phyloP scores from a whole-genome alignment of 2,797 vertebrate species.

The Tapera naevia region DNA sequence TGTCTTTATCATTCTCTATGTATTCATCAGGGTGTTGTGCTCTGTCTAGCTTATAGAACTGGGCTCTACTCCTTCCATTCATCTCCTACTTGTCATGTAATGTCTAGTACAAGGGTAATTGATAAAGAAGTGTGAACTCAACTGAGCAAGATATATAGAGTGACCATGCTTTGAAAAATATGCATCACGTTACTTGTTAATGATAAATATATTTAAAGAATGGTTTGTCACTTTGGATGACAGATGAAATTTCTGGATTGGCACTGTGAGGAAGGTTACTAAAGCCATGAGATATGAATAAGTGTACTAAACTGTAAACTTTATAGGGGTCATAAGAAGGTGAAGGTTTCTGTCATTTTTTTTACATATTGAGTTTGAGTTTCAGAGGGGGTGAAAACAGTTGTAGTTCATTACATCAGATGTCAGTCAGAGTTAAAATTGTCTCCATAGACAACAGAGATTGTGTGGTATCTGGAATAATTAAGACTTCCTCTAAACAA shows the following conservation, averaged over 20 bases:
- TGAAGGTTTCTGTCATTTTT: background rate
- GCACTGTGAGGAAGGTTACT: background rate
- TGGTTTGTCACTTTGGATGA: conserved; percentile 18
- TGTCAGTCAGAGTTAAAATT: background rate
- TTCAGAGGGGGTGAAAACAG: background rate
- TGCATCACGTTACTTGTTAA: conserved; percentile 8
- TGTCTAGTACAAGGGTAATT: conserved; percentile 29
- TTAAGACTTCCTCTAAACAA: background rate
- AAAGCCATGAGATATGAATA: background rate
- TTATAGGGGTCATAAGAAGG: background rate
- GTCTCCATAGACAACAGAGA: background rate
- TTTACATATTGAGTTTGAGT: background rate
- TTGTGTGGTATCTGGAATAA: background rate
- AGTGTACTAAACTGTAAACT: background rate
- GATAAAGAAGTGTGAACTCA: conserved; percentile 42
- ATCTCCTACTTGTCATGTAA: conserved; percentile 21
- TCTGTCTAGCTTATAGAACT: conserved; percentile 13
- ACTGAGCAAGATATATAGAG: conserved; percentile 43
- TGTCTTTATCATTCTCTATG: background rate
- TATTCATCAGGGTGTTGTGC: conserved; percentile 10
- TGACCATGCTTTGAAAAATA: conserved; percentile 43
- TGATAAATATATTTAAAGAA: conserved; percentile 37
- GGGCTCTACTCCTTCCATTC: conserved; percentile 16
- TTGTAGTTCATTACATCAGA: background rate
- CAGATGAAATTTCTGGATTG: background rate